Evolutionary conservation across 53 echinoderm and acorn worm genomes (phyloP), one percentile per base, ranked within the genome.

Genomic region (Echinometra lucunter): DNA sequence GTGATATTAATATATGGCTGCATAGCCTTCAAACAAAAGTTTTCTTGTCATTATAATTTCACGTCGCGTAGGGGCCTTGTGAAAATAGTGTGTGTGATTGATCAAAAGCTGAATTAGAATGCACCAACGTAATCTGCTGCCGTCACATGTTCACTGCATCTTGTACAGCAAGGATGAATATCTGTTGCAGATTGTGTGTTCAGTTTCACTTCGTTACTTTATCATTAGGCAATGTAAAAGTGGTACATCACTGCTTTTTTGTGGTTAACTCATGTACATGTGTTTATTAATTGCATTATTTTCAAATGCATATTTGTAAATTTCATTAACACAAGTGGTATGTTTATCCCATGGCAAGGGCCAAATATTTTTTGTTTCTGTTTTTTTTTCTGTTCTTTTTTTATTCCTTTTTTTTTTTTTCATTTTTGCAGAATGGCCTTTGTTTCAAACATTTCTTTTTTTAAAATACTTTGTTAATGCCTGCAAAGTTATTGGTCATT

Each of bases 41-140:
- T 69, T 19, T 69, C 69, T 34, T 69, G 60, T 81, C 81, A 42
- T 42, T 44, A 5, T 5, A 47, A 11, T 47, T 85, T 85, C 49
- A 23, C 30, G 25, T 44, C 6, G 81, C 81, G 42, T 81, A 81
- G 81, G 44, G 27, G 81, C 81, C 44, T 44, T 81, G 81, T 81
- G 81, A 16, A 5, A 81, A 44, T 81, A 81, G 81, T 81, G 81
- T 81, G 81, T 81, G 81, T 44, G 81, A 81, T 81, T 81, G 3
- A 49, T 85, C 85, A 53, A 85, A 74, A 28, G 47, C 49, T 85
- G 85, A 53, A 85, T 85, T 85, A 81, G 81, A 81, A 81, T 44
- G 45, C 81, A 81, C 44, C 81, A 53, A 53, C 53, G 53, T 44
- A 44, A 44, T 17, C 18, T 42, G 81, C 10, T 72, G 72, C 35